A percentile compares a stretch with the other conserved stretches of the same genome.
Conservation (phyloP, 2,113 vertebrate genomes). For the Colossoma macropomum region DNA sequence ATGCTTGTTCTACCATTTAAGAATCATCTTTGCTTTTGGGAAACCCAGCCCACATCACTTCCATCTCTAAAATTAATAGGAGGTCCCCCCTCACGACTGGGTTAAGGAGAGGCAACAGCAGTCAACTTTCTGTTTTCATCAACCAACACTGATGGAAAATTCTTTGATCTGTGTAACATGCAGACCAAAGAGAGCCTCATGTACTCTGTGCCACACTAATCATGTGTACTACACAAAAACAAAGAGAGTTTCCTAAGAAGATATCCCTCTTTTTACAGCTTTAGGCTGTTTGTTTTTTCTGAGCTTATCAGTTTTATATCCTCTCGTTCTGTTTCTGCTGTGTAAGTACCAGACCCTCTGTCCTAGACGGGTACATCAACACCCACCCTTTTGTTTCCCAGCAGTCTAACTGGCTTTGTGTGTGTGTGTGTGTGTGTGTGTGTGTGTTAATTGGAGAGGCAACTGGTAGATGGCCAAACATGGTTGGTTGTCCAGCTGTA, state of each 20-base stretch:
- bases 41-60: no score
- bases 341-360: not conserved
- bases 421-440: no score
- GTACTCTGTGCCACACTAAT: not conserved
- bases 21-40: no score
- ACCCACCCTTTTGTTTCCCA: slow-evolving; percentile 34
- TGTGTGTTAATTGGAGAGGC: slow-evolving; percentile 3
- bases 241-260: no score
- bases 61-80: no score
- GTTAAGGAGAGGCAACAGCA: not conserved
- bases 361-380: not conserved
- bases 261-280: not conserved
- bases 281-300: not conserved
- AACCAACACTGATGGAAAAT: not conserved
- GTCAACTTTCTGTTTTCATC: not conserved
- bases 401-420: not conserved
- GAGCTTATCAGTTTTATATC: not conserved
- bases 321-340: not conserved
- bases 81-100: no score
- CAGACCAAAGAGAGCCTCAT: not conserved
- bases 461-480: slow-evolving; percentile 16
- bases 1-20: no score
- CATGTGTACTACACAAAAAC: no score
- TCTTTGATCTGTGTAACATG: not conserved
- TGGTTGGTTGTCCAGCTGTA: slow-evolving; percentile 33